phyloP scores from a whole-genome alignment of 2,888 invertebrate genomes.

The Alloplasta piceator region DNA sequence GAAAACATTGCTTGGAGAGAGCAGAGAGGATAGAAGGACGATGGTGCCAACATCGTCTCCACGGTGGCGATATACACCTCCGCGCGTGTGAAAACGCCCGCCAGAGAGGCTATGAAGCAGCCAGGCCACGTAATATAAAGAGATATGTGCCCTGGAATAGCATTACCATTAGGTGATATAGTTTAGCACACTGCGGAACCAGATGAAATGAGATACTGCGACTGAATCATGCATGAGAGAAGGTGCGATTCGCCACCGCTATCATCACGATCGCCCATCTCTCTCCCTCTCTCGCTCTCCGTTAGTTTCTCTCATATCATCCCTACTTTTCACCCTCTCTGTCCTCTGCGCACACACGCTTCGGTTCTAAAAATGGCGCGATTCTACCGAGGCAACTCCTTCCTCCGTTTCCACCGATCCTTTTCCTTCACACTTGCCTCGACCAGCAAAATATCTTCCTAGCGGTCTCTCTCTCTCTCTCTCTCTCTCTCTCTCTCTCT shows the following conservation, averaged over 20 bases:
- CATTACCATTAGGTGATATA: conserved; percentile 83
- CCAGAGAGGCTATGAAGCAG: conserved; percentile 73
- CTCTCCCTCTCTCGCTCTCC: conserved; percentile 46
- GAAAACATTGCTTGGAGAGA: conserved; percentile 50
- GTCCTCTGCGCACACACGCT: conserved; percentile 6
- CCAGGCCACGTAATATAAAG: conserved; percentile 82
- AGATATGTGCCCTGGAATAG: conserved; percentile 82
- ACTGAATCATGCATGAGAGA: conserved; percentile 83
- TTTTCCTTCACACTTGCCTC: conserved; percentile 51
- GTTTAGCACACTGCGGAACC: conserved; percentile 80
- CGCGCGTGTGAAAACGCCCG: conserved; percentile 49
- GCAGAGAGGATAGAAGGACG: conserved; percentile 51
- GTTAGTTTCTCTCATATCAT: conserved; percentile 47
- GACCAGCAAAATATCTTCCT: conserved; percentile 41
- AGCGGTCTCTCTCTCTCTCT: neutral
- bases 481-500: neutral
- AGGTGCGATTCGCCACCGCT: conserved; percentile 80
- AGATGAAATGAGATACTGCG: conserved; percentile 83
- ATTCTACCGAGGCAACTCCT: conserved; percentile 51
- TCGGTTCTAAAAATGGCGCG: conserved; percentile 27
- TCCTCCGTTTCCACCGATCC: conserved; percentile 53
- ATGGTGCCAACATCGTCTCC: conserved; percentile 61
- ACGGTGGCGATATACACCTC: conserved; percentile 50
- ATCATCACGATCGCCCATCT: conserved; percentile 42
- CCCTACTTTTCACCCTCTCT: conserved; percentile 20